Base-by-base conservation (phyloP, 35 echinoderm and acorn worm genomes). In the Patiria miniata region DNA sequence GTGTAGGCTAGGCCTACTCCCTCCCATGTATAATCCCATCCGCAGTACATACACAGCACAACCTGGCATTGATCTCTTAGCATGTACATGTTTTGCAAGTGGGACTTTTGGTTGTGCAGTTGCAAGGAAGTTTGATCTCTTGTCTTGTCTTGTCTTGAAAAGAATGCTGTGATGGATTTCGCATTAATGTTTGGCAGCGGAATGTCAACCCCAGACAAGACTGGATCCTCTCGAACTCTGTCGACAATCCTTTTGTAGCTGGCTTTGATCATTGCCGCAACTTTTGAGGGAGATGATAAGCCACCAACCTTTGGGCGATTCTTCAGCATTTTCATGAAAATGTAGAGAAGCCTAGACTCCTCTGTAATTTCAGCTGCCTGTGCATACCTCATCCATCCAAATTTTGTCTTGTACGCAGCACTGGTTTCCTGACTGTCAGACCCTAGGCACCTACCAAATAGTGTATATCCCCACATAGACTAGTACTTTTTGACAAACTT, bases 401-500 rank as follows among this genome's bases (percentile, higher is more conserved):
- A 90, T 42, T 90, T 90, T 55, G 89, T 90, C 69, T 90, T 90
- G 19, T 90, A 81, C 6, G 81, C 89, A 26, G 88, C 57, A 83
- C 88, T 83, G 26, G 7, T 90, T 50, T 83, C 58, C 8, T 22
- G 37, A 33, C 39, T 65, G 0, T 90, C 10, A 30, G 61, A 2
- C 7, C 82, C 89, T 21, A 79, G 39, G 22, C 81, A 86, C 37
- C 89, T 78, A 1, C 90, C 90, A 73, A 92, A 87, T n/a, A 87
- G 7, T 42, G 83, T 92, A 37, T 92, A 81, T 6, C 83, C 90
- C 83, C 90, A 92, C 51, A 18, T 87, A 4, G 90, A 92, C 30
- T 92, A 52, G 29, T 92, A 92, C 30, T 79, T 92, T 82, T 92
- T 86, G 0, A 92, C 91, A 88, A 93, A 93, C 1, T 57, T 83